Evolutionary conservation across 2,113 vertebrate species (phyloP), one percentile per base, ranked within the genome.

Genomic region (Pholis gunnellus): DNA sequence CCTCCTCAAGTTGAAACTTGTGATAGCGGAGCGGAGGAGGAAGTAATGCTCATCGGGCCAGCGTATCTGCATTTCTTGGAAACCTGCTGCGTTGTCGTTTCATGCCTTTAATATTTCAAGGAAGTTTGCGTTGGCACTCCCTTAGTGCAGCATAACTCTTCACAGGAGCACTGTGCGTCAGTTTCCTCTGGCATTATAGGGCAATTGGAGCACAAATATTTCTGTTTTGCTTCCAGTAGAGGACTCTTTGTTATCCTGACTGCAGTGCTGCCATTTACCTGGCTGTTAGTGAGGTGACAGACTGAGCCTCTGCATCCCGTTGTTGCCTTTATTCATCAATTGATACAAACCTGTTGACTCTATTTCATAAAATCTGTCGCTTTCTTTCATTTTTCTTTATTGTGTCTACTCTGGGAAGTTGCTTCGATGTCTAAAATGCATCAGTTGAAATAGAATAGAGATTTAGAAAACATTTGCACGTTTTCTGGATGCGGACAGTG

Each of bases 81-180:
- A 17, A 15, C 13, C 9, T 52, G 36, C 29, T 67, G 20, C 68
- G 20, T 46, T 31, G 9, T 34, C 0, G 0, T 67, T 40, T 36
- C 3, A 13, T 57, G 2, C 20, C 36, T 72, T 60, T 7, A 29
- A 64, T 27, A 8, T 15, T 73, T 85, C 70, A 56, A 57, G 57
- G 81, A 85, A 38, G n/a, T 83, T 69, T 9, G 13, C 42, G 1
- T 34, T 3, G 36, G 50, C 81, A 79, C 84, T 71, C 72, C 79
- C 66, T 73, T 8, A 22, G 15, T 29, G 17, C 6, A 29, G 25
- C 34, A 60, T 6, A 54, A 59, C 31, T 56, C 29, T 42, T 5
- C 38, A 22, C 18, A 34, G 36, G 1, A 9, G 52, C 14, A 40
- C 40, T 34, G 13, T 25, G 46, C 31, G 18, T 44, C 20, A 29